Evolutionary conservation across 2,888 invertebrate genomes (phyloP).

Genomic region (Habrosyne pyritoides): DNA sequence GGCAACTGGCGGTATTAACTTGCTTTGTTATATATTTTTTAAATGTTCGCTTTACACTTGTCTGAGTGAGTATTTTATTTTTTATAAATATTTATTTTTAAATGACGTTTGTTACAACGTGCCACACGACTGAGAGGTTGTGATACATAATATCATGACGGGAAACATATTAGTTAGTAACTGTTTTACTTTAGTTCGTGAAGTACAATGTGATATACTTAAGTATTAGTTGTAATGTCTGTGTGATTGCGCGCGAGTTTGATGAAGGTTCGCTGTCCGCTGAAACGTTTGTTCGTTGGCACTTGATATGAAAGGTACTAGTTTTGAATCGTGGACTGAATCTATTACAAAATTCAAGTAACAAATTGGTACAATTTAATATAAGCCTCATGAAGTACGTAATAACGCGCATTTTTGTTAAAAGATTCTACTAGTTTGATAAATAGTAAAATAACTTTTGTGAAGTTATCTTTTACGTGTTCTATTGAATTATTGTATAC

Average conservation of each 20-base stretch:
- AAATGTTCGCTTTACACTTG: not conserved
- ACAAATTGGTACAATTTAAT: no score
- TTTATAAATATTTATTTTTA: not conserved
- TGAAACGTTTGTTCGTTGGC: no score
- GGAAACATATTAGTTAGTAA: constrained; percentile 18
- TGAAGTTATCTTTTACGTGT: no score
- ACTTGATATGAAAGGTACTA: no score
- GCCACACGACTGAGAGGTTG: constrained; percentile 35
- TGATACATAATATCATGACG: constrained; percentile 34
- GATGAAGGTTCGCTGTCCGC: constrained; percentile 15
- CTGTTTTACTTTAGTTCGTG: constrained; percentile 25
- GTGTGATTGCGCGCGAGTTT: constrained; percentile 15
- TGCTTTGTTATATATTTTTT: not conserved
- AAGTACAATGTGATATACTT: constrained; percentile 58
- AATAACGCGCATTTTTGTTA: no score
- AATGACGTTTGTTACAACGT: not conserved
- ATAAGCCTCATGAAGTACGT: no score
- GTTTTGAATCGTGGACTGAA: no score
- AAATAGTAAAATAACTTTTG: no score
- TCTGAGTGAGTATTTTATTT: not conserved
- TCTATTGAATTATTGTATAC: no score
- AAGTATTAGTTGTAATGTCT: constrained; percentile 33
- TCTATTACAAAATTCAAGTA: no score
- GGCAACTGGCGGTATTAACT: not conserved
- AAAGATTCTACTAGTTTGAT: no score